Evolutionary conservation across 2,888 invertebrate species (phyloP).

Genomic region (Drosophila conformis): DNA sequence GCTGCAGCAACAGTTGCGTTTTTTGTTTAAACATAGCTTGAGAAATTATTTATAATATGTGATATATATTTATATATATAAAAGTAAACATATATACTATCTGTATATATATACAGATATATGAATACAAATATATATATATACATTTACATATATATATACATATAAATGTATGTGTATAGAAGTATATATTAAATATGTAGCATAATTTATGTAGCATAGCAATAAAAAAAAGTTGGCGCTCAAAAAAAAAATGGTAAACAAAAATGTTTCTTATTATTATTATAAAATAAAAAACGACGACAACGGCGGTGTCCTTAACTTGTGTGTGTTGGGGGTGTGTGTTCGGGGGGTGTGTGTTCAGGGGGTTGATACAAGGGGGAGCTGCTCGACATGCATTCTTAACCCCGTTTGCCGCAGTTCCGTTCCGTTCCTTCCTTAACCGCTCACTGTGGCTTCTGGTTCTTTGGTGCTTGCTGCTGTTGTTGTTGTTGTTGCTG

Average conservation of each 20-base stretch:
- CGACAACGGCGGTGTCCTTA: slow-evolving; percentile 44
- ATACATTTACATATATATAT: slow-evolving; percentile 8
- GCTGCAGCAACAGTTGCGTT: slow-evolving; percentile 51
- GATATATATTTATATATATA: no score
- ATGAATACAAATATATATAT: slow-evolving; percentile 10
- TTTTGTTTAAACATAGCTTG: slow-evolving; percentile 43
- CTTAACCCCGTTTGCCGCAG: slow-evolving; percentile 15
- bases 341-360: background rate
- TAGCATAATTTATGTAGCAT: slow-evolving; percentile 77
- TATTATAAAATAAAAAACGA: slow-evolving; percentile 42
- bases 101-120: slow-evolving; percentile 12
- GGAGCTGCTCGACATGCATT: slow-evolving; percentile 15
- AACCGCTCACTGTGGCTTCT: slow-evolving; percentile 74
- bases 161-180: slow-evolving; percentile 22
- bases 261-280: slow-evolving; percentile 65
- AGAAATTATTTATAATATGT: no score
- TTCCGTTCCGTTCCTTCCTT: slow-evolving; percentile 10
- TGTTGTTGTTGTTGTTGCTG: slow-evolving; percentile 70
- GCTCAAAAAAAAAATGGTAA: slow-evolving; percentile 59
- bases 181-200: slow-evolving; percentile 62
- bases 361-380: background rate
- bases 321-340: slow-evolving; percentile 7
- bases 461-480: slow-evolving; percentile 79
- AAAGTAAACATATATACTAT: no score
- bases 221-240: slow-evolving; percentile 62